These are phyloP conservation scores for Lepidostoma basale DNA, from an alignment of 1,140 invertebrate genomes.

Conservation along the genomic window DNA sequence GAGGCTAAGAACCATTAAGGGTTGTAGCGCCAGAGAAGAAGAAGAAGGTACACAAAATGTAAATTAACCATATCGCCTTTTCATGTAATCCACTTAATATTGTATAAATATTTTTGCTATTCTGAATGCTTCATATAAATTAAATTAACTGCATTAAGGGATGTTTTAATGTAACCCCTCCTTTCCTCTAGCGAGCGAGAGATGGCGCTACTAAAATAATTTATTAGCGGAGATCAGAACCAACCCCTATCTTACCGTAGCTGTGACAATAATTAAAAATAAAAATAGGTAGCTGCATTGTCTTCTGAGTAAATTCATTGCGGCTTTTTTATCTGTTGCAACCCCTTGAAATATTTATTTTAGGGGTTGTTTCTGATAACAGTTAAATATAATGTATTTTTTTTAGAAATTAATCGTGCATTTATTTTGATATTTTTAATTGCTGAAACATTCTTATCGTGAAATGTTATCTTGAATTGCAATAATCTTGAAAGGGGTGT, in stretches of 20 bases:
- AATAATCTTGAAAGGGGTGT: no score
- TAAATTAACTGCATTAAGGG: slow-evolving; percentile 8
- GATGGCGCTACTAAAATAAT: slow-evolving; percentile 43
- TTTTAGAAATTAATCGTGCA: no score
- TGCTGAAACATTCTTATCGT: no score
- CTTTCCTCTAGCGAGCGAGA: slow-evolving; percentile 35
- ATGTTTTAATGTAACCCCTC: slow-evolving; percentile 29
- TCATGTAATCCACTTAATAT: no score
- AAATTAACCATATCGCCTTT: no score
- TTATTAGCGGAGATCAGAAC: slow-evolving; percentile 43
- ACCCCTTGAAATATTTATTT: neutral
- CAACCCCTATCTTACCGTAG: slow-evolving; percentile 19
- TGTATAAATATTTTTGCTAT: no score
- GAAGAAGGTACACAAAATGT: no score
- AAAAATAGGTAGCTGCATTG: no score
- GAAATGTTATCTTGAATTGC: no score
- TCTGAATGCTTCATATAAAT: slow-evolving; percentile 13
- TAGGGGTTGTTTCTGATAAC: neutral
- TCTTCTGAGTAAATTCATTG: slow-evolving; percentile 33
- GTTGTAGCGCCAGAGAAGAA: no score
- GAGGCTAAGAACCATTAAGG: no score
- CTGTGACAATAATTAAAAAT: slow-evolving; percentile 33
- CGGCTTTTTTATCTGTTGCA: slow-evolving; percentile 19
- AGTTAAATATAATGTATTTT: neutral
- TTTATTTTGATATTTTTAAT: no score